Base-by-base conservation (phyloP, 2,888 invertebrate genomes). In the Dryococelus australis region DNA sequence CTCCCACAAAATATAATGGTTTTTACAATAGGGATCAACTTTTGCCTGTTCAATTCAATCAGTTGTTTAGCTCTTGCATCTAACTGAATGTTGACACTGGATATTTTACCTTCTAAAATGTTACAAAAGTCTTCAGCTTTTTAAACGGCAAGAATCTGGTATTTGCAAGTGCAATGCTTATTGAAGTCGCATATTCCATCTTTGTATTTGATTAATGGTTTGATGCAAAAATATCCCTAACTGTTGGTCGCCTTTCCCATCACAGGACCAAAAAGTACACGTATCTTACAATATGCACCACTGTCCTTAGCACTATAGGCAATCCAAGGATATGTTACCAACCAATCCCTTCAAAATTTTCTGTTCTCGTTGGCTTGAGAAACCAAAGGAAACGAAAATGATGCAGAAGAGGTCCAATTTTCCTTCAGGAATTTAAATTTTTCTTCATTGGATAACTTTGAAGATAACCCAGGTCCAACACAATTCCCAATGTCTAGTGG, bases 51-150 rank as follows among this genome's bases (percentile, higher is more conserved):
- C 13, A 12, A 83, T 83, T 83, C 35, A 83, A 83, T 83, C 83
- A 83, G 27, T 83, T 83, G 35, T 83, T 28, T 83, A 28, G 83
- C 83, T 83, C 83, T 83, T 83, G 28, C 35, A 83, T 83, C 83
- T 83, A 83, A 83, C 83, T 83, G 43, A 83, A 83, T n/a, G n/a
- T 83, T 27, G n/a, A 83, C 83, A 83, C 83, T 83, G 35, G 83
- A 27, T 83, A 83, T 6, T 83, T 83, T 83, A 27, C 83, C 83
- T 13, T 83, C 83, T 1, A 83, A 83, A 6, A 10, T 4, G 35
- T 83, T 83, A 83, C 83, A 83, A 83, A 83, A 27, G 35, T 83
- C 27, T 28, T 83, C 35, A 16, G 35, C 0, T 65, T 10, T 83
- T 83, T 83, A 16, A 83, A 83, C 35, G 6, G 13, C 28, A 28